These are phyloP conservation scores for Rhizoglyphus robini DNA, from an alignment of 1,140 invertebrate species.

Conservation along the genomic window DNA sequence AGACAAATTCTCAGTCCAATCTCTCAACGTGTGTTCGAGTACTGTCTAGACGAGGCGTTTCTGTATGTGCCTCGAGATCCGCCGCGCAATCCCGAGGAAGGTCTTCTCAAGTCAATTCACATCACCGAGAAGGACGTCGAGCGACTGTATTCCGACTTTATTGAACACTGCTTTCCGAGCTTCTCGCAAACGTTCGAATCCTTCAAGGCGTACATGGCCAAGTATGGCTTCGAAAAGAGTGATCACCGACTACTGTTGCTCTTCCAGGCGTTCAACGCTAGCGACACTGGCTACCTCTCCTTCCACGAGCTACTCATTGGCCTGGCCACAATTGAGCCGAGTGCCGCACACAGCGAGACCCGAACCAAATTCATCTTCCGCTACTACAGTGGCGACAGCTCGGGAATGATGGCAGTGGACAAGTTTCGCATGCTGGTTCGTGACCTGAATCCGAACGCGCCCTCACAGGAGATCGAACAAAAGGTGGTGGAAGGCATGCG, in stretches of 20 bases:
- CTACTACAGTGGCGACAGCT: too few species aligned
- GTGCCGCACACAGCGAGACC: conserved; percentile 40
- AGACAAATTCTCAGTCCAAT: too few species aligned
- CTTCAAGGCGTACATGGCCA: too few species aligned
- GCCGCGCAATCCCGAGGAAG: too few species aligned
- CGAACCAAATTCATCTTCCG: conserved; percentile 44
- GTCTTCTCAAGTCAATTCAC: too few species aligned
- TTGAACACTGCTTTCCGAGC: too few species aligned
- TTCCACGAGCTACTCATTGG: too few species aligned
- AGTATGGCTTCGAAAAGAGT: too few species aligned
- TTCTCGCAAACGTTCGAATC: conserved; percentile 11
- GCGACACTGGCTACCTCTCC: conserved; percentile 28
- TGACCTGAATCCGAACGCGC: not conserved
- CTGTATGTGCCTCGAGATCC: conserved; percentile 7
- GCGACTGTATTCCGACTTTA: too few species aligned
- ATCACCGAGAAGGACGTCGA: too few species aligned
- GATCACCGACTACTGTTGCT: not conserved
- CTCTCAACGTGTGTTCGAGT: not conserved
- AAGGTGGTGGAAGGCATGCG: not conserved
- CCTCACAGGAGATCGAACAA: not conserved
- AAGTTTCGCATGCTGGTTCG: not conserved
- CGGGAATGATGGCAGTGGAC: too few species aligned
- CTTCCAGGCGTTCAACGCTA: conserved; percentile 21
- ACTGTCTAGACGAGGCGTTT: conserved; percentile 15
- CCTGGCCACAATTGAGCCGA: conserved; percentile 40